Conservation (phyloP, 2,797 vertebrate genomes). For the Carcharodon carcharias region DNA sequence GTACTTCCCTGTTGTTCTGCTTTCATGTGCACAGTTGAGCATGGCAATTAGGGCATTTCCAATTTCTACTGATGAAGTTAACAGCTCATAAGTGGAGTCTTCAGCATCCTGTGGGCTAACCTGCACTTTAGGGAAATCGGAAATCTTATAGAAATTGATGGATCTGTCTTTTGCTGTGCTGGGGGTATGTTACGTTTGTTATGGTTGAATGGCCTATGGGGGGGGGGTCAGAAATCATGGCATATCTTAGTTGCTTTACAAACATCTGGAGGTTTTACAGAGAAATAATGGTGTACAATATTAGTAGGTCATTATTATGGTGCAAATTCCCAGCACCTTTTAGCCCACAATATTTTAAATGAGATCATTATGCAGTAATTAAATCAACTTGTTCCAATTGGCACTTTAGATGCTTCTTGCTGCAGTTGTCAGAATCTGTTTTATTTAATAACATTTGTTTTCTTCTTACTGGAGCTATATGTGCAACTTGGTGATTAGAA, state of each 20-base stretch:
- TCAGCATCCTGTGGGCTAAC: no score
- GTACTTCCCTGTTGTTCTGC: background rate
- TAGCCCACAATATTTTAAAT: background rate
- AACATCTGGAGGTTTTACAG: background rate
- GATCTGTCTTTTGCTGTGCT: background rate
- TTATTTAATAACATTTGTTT: background rate
- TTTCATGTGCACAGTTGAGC: background rate
- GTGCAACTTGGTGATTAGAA: background rate
- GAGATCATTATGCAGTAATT: background rate
- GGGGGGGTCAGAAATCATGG: background rate
- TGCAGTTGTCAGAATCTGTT: background rate
- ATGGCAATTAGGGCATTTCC: background rate
- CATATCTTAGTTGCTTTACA: background rate
- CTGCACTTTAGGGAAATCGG: background rate
- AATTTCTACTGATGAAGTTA: background rate
- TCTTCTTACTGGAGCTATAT: background rate
- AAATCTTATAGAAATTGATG: background rate
- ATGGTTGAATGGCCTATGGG: background rate
- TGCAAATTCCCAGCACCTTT: background rate
- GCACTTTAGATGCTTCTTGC: background rate
- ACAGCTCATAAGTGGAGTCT: background rate
- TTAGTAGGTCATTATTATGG: background rate
- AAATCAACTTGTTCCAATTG: background rate
- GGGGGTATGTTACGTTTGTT: background rate
- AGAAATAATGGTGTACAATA: background rate